Base-by-base conservation (phyloP, 2,113 vertebrate genomes). In the Micromys minutus region DNA sequence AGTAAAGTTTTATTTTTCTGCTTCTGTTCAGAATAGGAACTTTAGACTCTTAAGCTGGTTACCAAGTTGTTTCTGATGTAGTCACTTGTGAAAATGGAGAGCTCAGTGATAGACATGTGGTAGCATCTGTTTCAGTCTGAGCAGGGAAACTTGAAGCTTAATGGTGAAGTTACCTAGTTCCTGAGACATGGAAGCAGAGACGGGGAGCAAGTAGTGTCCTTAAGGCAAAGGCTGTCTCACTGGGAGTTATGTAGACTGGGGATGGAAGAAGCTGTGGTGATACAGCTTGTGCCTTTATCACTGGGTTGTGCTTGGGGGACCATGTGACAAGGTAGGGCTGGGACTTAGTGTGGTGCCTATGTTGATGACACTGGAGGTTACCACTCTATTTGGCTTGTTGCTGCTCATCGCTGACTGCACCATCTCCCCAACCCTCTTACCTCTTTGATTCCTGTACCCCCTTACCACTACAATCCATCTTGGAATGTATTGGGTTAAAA, bases 21-120 rank as follows among this genome's bases (percentile, higher is more conserved):
- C 71, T 74, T 91, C 11, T 94, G 34, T 74, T 65, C 65, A 47
- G 16, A 75, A 76, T 63, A 89, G 63, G 92, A 96, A 94, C 63
- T 57, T 16, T 88, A 12, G 7, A 74, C 71, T 13, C 42, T 59
- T 74, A 69, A 93, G 90, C 4, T 17, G 17, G 45, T 61, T 57
- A 69, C 67, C 1, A 22, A 65, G 4, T 75, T 52, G 0, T 93
- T 67, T 94, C 75, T 94, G 34, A 42, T 29, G 61, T 1, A 52
- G 93, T 42, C 29, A 34, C 31, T 50, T 26, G 59, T 36, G 10
- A 69, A 65, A 55, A 55, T 11, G 31, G 34, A 87, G 22, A n/a
- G 36, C 85, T 87, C 47, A 55, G 7, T n/a, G 85, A 55, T 69
- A 87, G 50, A 39, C 12, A 16, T 52, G 84, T 69, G 34, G 45